These are phyloP conservation scores for Trachymyrmex cornetzi DNA, from an alignment of 1,140 invertebrate genomes.

Conservation along the genomic window DNA sequence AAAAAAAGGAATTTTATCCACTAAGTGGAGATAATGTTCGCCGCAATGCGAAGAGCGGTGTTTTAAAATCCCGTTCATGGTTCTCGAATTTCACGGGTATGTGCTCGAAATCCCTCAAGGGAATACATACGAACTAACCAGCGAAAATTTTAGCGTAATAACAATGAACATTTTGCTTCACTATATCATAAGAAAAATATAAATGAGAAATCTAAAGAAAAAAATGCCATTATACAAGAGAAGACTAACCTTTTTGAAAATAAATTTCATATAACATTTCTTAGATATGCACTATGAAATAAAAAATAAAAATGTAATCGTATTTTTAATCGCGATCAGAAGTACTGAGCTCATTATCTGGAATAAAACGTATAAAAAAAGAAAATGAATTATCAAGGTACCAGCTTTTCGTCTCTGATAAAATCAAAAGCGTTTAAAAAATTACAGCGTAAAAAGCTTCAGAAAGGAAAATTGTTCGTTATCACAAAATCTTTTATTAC, in stretches of 20 bases:
- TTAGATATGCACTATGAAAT: background rate
- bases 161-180: slow-evolving; percentile 20
- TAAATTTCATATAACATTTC: slow-evolving; percentile 4
- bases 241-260: background rate
- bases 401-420: background rate
- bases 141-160: slow-evolving; percentile 27
- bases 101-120: background rate
- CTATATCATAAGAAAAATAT: background rate
- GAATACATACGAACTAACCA: slow-evolving; percentile 5
- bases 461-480: background rate
- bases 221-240: background rate
- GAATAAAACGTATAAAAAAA: background rate
- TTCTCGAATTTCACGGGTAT: slow-evolving; percentile 39
- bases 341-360: background rate
- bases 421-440: background rate
- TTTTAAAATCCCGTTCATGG: slow-evolving; percentile 54
- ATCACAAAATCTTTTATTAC: slow-evolving; percentile 32
- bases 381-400: background rate
- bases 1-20: slow-evolving; percentile 55
- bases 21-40: slow-evolving; percentile 58
- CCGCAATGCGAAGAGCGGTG: slow-evolving; percentile 35
- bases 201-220: background rate
- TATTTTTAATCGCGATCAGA: slow-evolving; percentile 5
- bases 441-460: background rate
- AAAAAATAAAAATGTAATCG: slow-evolving; percentile 3